Percentiles rank a stretch among this genome's conserved stretches.
Evolutionary conservation across 2,888 invertebrate genomes (phyloP).

Genomic region (Chloroclysta siterata): DNA sequence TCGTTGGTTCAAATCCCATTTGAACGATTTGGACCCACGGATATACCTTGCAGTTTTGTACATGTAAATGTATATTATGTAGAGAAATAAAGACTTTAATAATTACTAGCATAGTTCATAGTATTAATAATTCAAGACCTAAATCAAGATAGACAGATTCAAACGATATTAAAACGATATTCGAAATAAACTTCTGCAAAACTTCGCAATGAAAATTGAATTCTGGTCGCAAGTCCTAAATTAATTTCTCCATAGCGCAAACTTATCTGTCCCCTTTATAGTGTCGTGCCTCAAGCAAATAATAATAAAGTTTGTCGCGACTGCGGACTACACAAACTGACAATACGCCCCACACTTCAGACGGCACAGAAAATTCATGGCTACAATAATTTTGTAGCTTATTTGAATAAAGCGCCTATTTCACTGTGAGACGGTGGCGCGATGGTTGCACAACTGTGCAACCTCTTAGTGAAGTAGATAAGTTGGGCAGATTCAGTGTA

Average conservation of each 20-base stretch:
- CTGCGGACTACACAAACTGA: conserved; percentile 51
- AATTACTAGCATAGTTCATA: no score
- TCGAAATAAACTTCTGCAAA: conserved; percentile 16
- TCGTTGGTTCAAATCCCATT: no score
- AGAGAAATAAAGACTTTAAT: no score
- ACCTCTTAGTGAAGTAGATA: no score
- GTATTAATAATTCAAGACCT: no score
- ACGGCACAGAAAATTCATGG: conserved; percentile 9
- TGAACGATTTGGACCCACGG: no score
- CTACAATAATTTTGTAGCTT: conserved; percentile 10
- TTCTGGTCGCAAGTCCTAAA: conserved; percentile 26
- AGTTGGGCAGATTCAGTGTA: no score
- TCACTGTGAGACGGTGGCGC: no score
- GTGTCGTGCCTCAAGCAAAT: conserved; percentile 65
- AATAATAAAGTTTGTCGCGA: conserved; percentile 65
- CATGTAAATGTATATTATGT: no score
- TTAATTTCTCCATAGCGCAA: conserved; percentile 42
- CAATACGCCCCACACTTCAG: conserved; percentile 41
- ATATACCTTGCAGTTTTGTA: no score
- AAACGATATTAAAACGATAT: conserved; percentile 5
- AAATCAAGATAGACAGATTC: not conserved
- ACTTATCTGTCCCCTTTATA: conserved; percentile 66
- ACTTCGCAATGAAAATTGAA: conserved; percentile 25
- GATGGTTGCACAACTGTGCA: no score
- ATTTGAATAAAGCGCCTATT: conserved; percentile 5